Percentiles rank a stretch among this genome's conserved stretches.
Evolutionary conservation across 2,113 vertebrate genomes (phyloP).

Genomic region (Hassar affinis): DNA sequence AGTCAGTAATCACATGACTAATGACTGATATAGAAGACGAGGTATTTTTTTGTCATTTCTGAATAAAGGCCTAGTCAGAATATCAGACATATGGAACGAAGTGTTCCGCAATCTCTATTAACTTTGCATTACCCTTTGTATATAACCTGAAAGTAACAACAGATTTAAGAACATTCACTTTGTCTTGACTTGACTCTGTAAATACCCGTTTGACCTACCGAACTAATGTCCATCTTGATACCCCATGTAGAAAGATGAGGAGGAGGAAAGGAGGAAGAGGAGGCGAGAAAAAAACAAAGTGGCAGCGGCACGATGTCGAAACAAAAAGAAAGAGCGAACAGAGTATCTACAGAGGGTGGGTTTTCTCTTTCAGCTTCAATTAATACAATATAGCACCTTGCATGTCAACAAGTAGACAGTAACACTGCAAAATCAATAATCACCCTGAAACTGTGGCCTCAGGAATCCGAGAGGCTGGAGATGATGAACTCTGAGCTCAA

Average conservation of each 20-base stretch:
- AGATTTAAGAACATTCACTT: neutral
- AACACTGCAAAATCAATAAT: neutral
- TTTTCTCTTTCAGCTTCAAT: neutral
- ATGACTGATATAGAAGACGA: neutral
- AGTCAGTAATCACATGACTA: neutral
- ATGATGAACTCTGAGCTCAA: conserved; percentile 94
- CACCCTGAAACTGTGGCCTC: conserved; percentile 21
- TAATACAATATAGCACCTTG: neutral
- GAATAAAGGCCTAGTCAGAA: neutral
- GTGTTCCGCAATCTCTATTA: neutral
- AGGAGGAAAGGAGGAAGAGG: conserved; percentile 91
- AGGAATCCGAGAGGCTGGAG: conserved; percentile 94
- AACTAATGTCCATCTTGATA: neutral
- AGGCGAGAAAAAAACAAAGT: conserved; percentile 97
- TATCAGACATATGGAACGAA: neutral
- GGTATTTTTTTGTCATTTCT: neutral
- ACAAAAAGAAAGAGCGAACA: conserved; percentile 97
- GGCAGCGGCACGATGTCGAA: conserved; percentile 92
- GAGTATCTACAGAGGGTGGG: conserved; percentile 93
- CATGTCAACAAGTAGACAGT: neutral
- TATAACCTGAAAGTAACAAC: neutral
- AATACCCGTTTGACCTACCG: neutral
- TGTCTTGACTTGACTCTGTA: neutral
- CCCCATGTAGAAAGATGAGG: conserved; percentile 82
- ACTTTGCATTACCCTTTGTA: neutral